Evolutionary conservation across 2,113 vertebrate genomes (phyloP), one percentile per base, ranked within the genome.

Genomic region (Zingel zingel): DNA sequence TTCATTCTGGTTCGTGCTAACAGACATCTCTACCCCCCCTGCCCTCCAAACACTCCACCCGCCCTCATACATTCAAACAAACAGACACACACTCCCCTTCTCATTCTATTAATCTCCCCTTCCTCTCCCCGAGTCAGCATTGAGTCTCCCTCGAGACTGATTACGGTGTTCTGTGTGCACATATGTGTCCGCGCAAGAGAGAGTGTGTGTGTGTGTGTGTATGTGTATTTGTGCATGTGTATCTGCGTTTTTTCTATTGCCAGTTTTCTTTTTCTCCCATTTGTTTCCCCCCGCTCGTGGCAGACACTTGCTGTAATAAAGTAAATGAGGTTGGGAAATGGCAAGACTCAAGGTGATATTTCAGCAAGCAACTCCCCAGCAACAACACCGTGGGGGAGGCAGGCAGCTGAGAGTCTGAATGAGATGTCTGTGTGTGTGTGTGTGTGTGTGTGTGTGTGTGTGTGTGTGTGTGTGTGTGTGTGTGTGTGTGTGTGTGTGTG

Each of bases 321-420:
- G 87, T 88, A 94, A 94, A 94, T 93, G 91, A 94, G 92, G 84
- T 92, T 92, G 88, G 90, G 90, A 93, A 93, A 95, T 89, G 90
- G 90, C 82, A 72, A 88, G 86, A 89, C 89, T 92, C 88, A 86
- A 88, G 89, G 87, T 94, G 91, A 94, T 93, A 94, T 94, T 94
- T 95, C 90, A 91, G 63, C 72, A 18, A 83, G 79, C 70, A 81
- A 87, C 86, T 92, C 84, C 86, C 91, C 85, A 56, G 86, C 85
- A 92, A 86, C 86, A 86, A 80, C 80, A 57, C 62, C 61, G 73
- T 62, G 87, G 77, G 77, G 83, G 86, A 82, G 66, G 79, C 65
- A 51, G 67, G 45, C 77, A 71, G 65, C 85, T 62, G 69, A 74
- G 83, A 39, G 72, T 77, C 63, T 90, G 71, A 89, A 77, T 91